These are phyloP conservation scores for Lepidurus apus DNA, from an alignment of 1,140 invertebrate species.

Conservation along the genomic window DNA sequence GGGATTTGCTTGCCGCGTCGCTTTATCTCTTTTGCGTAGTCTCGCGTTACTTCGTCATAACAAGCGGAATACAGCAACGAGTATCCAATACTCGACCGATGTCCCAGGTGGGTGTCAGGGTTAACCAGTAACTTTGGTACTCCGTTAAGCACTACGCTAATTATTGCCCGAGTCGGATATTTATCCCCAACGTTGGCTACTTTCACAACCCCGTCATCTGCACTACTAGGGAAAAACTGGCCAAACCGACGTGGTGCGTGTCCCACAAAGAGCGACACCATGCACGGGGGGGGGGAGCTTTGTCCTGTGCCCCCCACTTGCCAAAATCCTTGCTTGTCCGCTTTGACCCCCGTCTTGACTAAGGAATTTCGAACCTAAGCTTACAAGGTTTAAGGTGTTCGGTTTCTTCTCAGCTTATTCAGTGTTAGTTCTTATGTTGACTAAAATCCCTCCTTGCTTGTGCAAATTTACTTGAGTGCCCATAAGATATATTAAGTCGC, in stretches of 20 bases:
- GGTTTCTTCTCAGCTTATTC: too few species aligned
- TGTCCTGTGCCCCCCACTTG: not conserved
- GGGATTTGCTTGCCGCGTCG: not conserved
- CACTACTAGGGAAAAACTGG: not conserved
- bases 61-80: not conserved
- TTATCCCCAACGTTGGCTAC: not conserved
- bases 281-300: not conserved
- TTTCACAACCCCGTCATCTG: not conserved
- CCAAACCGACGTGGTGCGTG: not conserved
- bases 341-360: not conserved
- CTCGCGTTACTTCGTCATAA: not conserved
- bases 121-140: not conserved
- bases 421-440: too few species aligned
- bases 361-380: not conserved
- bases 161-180: not conserved
- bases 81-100: not conserved
- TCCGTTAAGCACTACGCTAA: not conserved
- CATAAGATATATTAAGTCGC: too few species aligned
- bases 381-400: too few species aligned
- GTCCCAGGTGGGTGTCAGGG: not conserved
- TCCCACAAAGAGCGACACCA: not conserved
- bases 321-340: not conserved
- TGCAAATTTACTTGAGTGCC: too few species aligned
- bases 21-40: not conserved
- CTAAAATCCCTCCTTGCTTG: too few species aligned